phyloP scores from a whole-genome alignment of 2,888 invertebrate genomes.

The Chloroclysta siterata region DNA sequence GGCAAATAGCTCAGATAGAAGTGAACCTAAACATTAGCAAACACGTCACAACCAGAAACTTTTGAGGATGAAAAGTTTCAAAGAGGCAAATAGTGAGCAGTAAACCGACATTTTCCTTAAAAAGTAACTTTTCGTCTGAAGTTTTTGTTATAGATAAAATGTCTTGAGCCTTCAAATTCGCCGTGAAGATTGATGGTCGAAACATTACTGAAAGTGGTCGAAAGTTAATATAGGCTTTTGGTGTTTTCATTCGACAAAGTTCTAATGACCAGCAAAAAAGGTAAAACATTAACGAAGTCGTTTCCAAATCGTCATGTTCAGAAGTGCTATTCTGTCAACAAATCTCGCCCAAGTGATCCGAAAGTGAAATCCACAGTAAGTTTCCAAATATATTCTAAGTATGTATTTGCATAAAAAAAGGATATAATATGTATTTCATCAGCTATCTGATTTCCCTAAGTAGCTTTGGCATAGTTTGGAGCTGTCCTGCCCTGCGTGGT shows the following conservation, averaged over 20 bases:
- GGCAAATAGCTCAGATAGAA: slow-evolving; percentile 4
- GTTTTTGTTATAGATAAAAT: slow-evolving; percentile 34
- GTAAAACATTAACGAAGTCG: background rate
- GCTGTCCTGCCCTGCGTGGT: too few relatives aligned
- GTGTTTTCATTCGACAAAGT: slow-evolving; percentile 21
- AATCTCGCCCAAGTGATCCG: too few relatives aligned
- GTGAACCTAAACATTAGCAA: slow-evolving; percentile 25
- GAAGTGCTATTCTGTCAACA: too few relatives aligned
- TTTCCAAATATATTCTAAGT: too few relatives aligned
- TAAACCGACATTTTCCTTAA: slow-evolving; percentile 35
- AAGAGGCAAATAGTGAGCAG: slow-evolving; percentile 35
- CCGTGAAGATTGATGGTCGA: slow-evolving; percentile 37
- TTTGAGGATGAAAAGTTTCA: slow-evolving; percentile 28
- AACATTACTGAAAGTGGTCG: slow-evolving; percentile 31
- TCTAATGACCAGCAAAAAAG: background rate
- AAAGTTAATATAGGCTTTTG: slow-evolving; percentile 35
- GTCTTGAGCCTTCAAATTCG: slow-evolving; percentile 20
- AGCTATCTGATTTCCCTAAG: too few relatives aligned
- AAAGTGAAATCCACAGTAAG: too few relatives aligned
- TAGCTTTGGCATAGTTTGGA: too few relatives aligned
- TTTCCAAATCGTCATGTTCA: too few relatives aligned
- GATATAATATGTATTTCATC: too few relatives aligned
- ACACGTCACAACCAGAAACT: slow-evolving; percentile 34
- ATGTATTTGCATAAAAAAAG: too few relatives aligned
- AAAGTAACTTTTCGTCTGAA: slow-evolving; percentile 32